Evolutionary conservation across 2,888 invertebrate species (phyloP).

Genomic region (Matsumyia berberina): DNA sequence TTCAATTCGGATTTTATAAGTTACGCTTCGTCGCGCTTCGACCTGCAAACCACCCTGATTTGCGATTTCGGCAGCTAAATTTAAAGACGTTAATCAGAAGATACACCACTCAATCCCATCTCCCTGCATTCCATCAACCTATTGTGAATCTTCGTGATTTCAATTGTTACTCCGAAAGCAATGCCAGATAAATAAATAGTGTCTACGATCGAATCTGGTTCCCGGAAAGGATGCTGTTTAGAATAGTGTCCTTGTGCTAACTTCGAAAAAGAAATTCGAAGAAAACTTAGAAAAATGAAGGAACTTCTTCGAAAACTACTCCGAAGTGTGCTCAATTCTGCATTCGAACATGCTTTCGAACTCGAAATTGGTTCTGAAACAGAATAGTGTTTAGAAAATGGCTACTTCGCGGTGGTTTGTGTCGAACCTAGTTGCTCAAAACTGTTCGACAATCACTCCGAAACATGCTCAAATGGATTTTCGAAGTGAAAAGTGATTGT

Average conservation of each 20-base stretch:
- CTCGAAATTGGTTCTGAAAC: neutral
- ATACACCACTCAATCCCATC: no score
- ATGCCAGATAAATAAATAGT: no score
- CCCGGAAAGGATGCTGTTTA: neutral
- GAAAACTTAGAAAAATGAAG: neutral
- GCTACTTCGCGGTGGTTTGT: neutral
- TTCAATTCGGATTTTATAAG: no score
- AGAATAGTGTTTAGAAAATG: neutral
- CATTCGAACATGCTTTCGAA: neutral
- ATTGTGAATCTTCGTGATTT: neutral
- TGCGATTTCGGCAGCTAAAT: no score
- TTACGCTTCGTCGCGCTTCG: no score
- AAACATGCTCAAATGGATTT: no score
- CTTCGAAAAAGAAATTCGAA: conserved; percentile 1
- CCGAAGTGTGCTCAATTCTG: conserved; percentile 14
- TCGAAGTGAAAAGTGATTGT: no score
- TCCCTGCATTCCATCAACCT: neutral
- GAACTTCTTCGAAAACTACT: conserved; percentile 6
- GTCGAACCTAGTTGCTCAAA: neutral
- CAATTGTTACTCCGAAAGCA: conserved; percentile 13
- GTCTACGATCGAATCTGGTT: neutral
- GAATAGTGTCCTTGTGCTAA: neutral
- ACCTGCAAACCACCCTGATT: no score
- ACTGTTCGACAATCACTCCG: no score
- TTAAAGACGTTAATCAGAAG: no score